Base-by-base conservation (phyloP, 1,140 invertebrate species). In the Bombus sylvicola region DNA sequence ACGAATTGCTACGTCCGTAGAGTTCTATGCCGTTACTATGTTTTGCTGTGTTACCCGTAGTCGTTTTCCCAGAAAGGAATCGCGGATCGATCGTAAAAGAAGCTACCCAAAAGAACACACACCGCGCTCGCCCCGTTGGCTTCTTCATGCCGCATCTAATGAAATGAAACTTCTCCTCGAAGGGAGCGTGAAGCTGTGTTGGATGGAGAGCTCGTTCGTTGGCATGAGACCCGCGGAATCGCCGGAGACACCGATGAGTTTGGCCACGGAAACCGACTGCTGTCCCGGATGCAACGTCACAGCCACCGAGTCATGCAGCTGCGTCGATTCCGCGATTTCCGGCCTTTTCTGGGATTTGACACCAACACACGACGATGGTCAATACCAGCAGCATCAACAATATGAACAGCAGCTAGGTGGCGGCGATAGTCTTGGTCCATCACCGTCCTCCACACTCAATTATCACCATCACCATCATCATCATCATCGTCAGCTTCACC, bases 171-270 rank as follows among this genome's bases (percentile, higher is more conserved):
- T 85, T 85, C 34, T 90, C 73, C 83, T 77, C 88, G 93, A 95
- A 92, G 96, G 95, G 88, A 95, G 96, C 88, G 94, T 94, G 83
- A 95, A 95, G 87, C 92, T 96, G 88, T 98, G 97, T 93, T 98
- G 98, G 98, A 96, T 98, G 93, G 98, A 98, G 94, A 98, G 98
- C 95, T 98, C 98, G 84, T 98, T 98, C 95, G 98, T 98, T 86
- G 97, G 98, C 87, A 97, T 97, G 88, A 97, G 97, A 90, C 98
- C 98, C 13, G 95, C 98, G 90, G 98, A 98, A 87, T 98, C 97
- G 62, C 98, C 97, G 25, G 97, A 98, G 94, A 98, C 97, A 83
- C 97, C 97, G 47, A 96, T 97, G 85, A 97, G 95, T 87, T 93
- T 93, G 94, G 94, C 96, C 92, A 92, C 96, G 57, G 90, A 96